phyloP scores from a whole-genome alignment of 2,888 invertebrate genomes.

The Unio delphinus region DNA sequence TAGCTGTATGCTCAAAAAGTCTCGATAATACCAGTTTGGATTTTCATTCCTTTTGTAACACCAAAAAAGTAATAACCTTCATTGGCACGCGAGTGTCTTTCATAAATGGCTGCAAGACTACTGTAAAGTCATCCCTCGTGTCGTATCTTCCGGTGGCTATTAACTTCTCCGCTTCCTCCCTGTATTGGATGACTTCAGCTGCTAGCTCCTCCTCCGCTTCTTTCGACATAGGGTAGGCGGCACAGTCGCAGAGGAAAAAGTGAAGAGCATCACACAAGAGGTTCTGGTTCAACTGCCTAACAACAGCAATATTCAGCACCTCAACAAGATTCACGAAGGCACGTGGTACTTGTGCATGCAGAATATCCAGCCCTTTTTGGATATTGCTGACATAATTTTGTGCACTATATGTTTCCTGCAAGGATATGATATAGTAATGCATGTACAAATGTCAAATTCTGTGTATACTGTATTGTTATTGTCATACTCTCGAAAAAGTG shows the following conservation, averaged over 20 bases:
- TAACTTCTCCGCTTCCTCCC: conserved; percentile 39
- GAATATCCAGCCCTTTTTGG: conserved; percentile 57
- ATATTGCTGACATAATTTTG: conserved; percentile 50
- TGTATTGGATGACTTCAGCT: conserved; percentile 45
- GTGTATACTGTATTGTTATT: no score
- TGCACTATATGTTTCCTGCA: conserved; percentile 33
- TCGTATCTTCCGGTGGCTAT: conserved; percentile 63
- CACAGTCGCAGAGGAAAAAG: conserved; percentile 50
- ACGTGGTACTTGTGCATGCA: conserved; percentile 62
- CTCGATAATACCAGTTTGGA: no score
- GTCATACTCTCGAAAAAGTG: no score
- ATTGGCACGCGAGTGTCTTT: conserved; percentile 49
- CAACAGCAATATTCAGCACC: conserved; percentile 61
- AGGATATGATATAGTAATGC: background rate
- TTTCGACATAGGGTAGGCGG: conserved; percentile 43
- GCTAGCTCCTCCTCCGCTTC: conserved; percentile 31
- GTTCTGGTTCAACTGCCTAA: conserved; percentile 44
- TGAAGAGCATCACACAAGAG: conserved; percentile 49
- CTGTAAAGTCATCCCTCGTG: conserved; percentile 66
- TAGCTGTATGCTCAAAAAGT: no score
- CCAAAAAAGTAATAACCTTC: conserved; percentile 12
- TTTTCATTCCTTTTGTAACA: no score
- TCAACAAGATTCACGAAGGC: conserved; percentile 68
- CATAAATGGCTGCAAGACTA: conserved; percentile 67
- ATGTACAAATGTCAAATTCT: no score